Evolutionary conservation across 2,113 vertebrate genomes (phyloP).

Genomic region (Eubucco bourcierii): DNA sequence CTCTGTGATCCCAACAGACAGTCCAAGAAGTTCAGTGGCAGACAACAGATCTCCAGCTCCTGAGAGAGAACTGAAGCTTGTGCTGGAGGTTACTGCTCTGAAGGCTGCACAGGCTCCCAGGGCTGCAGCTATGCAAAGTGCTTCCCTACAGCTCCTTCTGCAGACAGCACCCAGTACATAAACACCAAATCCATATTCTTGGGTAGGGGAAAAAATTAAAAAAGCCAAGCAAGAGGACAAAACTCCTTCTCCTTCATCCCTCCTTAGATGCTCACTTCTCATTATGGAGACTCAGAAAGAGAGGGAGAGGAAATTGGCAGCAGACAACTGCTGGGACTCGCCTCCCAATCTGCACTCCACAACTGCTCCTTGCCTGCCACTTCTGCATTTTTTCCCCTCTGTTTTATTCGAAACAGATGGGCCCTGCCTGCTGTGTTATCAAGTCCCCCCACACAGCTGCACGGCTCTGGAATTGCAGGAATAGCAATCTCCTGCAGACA

Average conservation of each 20-base stretch:
- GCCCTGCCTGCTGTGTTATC: conserved; percentile 16
- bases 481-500: conserved; percentile 59
- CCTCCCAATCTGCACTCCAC: background rate
- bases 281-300: background rate
- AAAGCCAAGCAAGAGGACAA: background rate
- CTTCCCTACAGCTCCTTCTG: background rate
- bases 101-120: background rate
- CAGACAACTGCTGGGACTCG: background rate
- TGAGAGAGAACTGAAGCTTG: background rate
- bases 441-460: conserved; percentile 56
- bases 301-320: background rate
- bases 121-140: background rate
- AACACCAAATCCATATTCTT: background rate
- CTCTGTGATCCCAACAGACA: too few relatives aligned
- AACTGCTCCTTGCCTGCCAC: conserved; percentile 9
- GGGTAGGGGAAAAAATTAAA: background rate
- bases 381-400: background rate
- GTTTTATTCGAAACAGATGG: conserved; percentile 62
- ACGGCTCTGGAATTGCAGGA: conserved; percentile 58
- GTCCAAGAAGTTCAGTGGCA: background rate
- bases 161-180: background rate
- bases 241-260: background rate
- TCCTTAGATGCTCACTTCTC: background rate
- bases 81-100: background rate
- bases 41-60: background rate